Conservation (phyloP, 1,140 invertebrate species). For the Drosophila subpulchrella region DNA sequence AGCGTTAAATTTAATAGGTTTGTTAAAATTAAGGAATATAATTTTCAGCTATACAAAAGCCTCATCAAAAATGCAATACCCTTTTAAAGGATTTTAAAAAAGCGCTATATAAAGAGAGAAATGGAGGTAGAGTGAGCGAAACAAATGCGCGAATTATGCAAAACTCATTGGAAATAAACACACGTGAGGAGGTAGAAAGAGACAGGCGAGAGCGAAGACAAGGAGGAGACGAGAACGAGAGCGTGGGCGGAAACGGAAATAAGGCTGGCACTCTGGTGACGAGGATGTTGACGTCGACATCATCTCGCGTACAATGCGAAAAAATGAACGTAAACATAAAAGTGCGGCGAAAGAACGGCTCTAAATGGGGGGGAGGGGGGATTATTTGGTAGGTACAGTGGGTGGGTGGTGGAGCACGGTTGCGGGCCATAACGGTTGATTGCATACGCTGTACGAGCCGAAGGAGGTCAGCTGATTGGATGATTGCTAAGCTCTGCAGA, state of each 20-base stretch:
- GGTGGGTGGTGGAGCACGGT: background rate
- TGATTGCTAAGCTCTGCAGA: slow-evolving; percentile 60
- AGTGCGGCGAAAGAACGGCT: slow-evolving; percentile 68
- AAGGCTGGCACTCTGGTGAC: slow-evolving; percentile 56
- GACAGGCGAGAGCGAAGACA: slow-evolving; percentile 1
- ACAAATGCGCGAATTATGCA: slow-evolving; percentile 82
- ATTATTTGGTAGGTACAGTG: background rate
- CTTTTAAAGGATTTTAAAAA: background rate
- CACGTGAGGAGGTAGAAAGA: slow-evolving; percentile 22
- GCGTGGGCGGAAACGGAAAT: slow-evolving; percentile 29
- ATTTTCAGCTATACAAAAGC: background rate
- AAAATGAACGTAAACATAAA: slow-evolving; percentile 79
- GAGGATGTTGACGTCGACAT: slow-evolving; percentile 81
- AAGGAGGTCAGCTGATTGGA: slow-evolving; percentile 78
- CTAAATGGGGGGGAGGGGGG: slow-evolving; percentile 19
- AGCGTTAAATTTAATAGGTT: no score
- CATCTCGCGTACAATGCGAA: slow-evolving; percentile 63
- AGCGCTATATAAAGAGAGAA: slow-evolving; percentile 8
- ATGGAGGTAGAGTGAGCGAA: slow-evolving; percentile 49
- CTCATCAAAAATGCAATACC: no score
- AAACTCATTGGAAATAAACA: slow-evolving; percentile 82
- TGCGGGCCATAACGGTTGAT: slow-evolving; percentile 64
- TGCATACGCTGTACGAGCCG: slow-evolving; percentile 59
- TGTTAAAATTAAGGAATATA: no score
- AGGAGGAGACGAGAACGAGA: background rate